Evolutionary conservation across 2,797 vertebrate species (phyloP), one percentile per base, ranked within the genome.

Genomic region (Ptychobarbus kaznakovi): DNA sequence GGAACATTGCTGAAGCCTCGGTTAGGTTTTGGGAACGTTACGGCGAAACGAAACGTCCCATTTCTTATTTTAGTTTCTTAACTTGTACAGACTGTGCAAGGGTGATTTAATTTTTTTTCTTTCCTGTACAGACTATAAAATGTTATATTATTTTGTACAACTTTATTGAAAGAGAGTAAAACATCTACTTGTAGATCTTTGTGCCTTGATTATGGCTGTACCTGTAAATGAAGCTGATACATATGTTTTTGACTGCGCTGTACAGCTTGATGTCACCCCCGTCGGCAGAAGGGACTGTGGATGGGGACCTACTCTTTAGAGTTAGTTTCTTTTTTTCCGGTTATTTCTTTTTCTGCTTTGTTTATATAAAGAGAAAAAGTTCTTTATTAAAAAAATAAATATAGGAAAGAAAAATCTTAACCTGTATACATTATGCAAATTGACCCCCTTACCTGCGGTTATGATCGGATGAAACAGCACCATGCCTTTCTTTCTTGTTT

Each of bases 121-220:
- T 96, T 96, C 96, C 95, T 98, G 97, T 98, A 97, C 96, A 97
- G 97, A 97, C 95, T 96, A 96, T 96, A 97, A 96, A 96, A 96
- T 97, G 96, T 97, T 97, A 97, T 96, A 96, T 97, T 97, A 97
- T 98, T 99, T 99, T 99, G 96, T 99, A 97, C 96, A 97, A 97
- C 96, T 97, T 99, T 97, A 97, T 96, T 96, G 96, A 96, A 95
- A 95, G 95, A 96, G 94, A 94, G 73, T 86, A 76, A 94, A 94
- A 95, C 95, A 95, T 95, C 95, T 96, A 94, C 95, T 96, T 95
- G 96, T 96, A 96, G 95, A 96, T 96, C 95, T 96, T 95, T 95
- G 96, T 96, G 96, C 95, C 95, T 96, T 96, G 95, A 96, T 95
- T 95, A 96, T 96, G 95, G 95, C 96, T 96, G 96, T 96, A 96